Evolutionary conservation across 2,888 invertebrate species (phyloP), one percentile per base, ranked within the genome.

Genomic region (Drosophila paranaensis): DNA sequence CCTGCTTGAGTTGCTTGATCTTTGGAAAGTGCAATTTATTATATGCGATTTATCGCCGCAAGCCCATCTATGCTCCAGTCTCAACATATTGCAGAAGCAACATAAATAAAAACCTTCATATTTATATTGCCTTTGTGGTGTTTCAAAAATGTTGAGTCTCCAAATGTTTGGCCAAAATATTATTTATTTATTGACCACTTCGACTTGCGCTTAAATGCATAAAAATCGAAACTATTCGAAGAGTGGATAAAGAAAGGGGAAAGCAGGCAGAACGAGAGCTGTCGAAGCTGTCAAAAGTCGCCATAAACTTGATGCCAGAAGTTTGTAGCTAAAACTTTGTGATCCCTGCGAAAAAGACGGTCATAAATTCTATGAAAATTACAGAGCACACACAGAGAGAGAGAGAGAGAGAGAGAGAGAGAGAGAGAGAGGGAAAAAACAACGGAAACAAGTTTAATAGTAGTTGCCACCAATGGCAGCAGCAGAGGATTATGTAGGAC

Each of bases 321-420:
- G 50, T 76, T 77, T 51, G 69, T 60, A 62, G 61, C 65, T 53
- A 58, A 64, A 79, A 88, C 71, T 68, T 71, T 87, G 82, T 67
- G 83, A 83, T 83, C 83, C 83, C 82, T 74, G 55, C 80, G 56
- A 73, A 79, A 77, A 75, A 88, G 87, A 77, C 76, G 74, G 77
- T 77, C 84, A 86, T 89, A 86, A 86, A 89, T 89, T 86, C 84
- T 81, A 81, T 83, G 73, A 89, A 50, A 87, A 89, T 89, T 76
- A 72, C 83, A 69, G 56, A 50, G 56, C 61, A 62, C 10, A 25
- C 6, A 13, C 3, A 25, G 8, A 30, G 14, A 71, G 27, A 27
- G 27, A 27, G 27, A 27, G 27, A 27, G 27, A 27, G 27, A 27
- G 4, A 27, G 27, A 27, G 27, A 27, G 27, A 27, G 27, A 27